phyloP scores from a whole-genome alignment of 2,888 invertebrate species.

The Xylota segnis region DNA sequence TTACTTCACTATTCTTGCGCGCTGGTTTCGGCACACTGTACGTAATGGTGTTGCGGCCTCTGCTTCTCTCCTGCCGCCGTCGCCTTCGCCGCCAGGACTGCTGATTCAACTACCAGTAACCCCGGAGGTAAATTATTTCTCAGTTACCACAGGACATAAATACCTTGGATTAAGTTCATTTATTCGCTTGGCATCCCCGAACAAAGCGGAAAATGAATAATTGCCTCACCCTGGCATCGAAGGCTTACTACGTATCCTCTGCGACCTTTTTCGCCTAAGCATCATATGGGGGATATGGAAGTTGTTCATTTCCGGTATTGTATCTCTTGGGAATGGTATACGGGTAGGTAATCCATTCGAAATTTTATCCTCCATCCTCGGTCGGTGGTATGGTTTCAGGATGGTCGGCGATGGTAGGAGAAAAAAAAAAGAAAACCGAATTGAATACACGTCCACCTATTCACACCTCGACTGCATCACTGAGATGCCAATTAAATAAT shows the following conservation, averaged over 20 bases:
- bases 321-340: slow-evolving; percentile 27
- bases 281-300: slow-evolving; percentile 47
- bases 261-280: slow-evolving; percentile 59
- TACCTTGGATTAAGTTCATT: slow-evolving; percentile 77
- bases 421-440: neutral
- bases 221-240: slow-evolving; percentile 73
- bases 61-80: slow-evolving; percentile 20
- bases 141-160: slow-evolving; percentile 76
- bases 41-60: slow-evolving; percentile 38
- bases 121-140: slow-evolving; percentile 72
- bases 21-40: slow-evolving; percentile 48
- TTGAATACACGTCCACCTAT: slow-evolving; percentile 3
- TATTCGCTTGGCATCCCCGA: slow-evolving; percentile 70
- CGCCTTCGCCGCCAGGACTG: slow-evolving; percentile 17
- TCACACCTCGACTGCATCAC: slow-evolving; percentile 13
- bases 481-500: slow-evolving; percentile 50
- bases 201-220: slow-evolving; percentile 76
- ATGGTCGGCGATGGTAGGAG: neutral
- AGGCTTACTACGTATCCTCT: slow-evolving; percentile 54
- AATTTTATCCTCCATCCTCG: neutral
- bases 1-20: slow-evolving; percentile 56
- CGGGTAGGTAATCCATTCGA: neutral
- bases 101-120: slow-evolving; percentile 51
- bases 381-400: neutral
- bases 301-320: slow-evolving; percentile 51